phyloP scores from a whole-genome alignment of 2,113 vertebrate species.

The Notarius lentiginosus region DNA sequence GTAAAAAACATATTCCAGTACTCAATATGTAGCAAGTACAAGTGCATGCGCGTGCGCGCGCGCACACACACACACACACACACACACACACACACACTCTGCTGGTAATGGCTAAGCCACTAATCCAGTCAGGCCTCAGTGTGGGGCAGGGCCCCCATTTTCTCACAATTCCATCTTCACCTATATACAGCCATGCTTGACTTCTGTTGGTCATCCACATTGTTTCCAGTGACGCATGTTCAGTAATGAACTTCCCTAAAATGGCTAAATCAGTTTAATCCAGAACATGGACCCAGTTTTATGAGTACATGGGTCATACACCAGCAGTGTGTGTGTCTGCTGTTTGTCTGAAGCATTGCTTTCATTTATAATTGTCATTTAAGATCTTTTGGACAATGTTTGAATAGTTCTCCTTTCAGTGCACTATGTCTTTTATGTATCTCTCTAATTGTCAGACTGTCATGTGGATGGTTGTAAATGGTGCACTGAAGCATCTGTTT shows the following conservation, averaged over 20 bases:
- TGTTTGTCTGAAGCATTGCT: neutral
- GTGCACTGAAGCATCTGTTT: conserved; percentile 1
- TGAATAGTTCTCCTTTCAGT: neutral
- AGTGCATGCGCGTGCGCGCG: too few relatives aligned
- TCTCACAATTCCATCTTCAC: conserved; percentile 3
- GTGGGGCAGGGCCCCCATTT: conserved; percentile 10
- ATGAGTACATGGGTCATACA: neutral
- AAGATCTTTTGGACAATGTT: neutral
- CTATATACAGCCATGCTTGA: conserved; percentile 13
- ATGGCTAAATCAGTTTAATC: neutral
- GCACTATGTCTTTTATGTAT: neutral
- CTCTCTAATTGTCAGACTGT: conserved; percentile 2
- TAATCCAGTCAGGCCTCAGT: conserved; percentile 39
- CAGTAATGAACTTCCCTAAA: conserved; percentile 25
- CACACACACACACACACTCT: neutral
- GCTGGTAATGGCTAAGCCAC: conserved; percentile 32
- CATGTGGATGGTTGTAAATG: conserved; percentile 16
- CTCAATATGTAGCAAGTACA: too few relatives aligned
- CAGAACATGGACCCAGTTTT: neutral
- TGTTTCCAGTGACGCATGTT: conserved; percentile 25
- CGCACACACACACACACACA: too few relatives aligned
- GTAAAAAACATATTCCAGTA: too few relatives aligned
- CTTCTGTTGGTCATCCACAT: conserved; percentile 47
- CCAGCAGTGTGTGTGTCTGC: neutral
- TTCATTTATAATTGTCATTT: neutral